Percentiles rank a stretch among this genome's conserved stretches.
These are phyloP conservation scores for Dastarcus helophoroides DNA, from an alignment of 2,888 invertebrate species.

Conservation along the genomic window DNA sequence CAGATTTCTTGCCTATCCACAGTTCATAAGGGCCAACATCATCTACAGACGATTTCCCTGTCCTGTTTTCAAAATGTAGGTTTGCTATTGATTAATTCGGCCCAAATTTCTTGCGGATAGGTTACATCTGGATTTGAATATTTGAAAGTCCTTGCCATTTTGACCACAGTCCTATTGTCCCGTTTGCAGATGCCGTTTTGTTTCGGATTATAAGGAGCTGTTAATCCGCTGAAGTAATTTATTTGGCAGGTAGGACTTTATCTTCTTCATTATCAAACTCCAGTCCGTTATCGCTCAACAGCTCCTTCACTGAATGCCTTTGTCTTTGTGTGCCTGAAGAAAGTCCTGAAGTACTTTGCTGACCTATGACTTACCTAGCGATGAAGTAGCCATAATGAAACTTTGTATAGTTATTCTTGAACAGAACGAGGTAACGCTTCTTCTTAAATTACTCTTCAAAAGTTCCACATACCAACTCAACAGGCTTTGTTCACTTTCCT, in stretches of 20 bases:
- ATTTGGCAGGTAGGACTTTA: conserved; percentile 14
- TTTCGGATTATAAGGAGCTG: too few relatives aligned
- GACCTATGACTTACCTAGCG: conserved; percentile 19
- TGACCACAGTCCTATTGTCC: conserved; percentile 17
- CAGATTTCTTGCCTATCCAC: too few relatives aligned
- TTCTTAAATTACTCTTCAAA: conserved; percentile 14
- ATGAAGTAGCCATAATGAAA: conserved; percentile 17
- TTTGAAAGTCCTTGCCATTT: conserved; percentile 22
- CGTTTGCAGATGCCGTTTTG: conserved; percentile 12
- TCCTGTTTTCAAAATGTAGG: conserved; percentile 16
- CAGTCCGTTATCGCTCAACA: conserved; percentile 23
- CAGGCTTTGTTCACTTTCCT: conserved; percentile 14
- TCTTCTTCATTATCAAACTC: conserved; percentile 23
- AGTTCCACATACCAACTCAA: conserved; percentile 21
- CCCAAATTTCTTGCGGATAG: conserved; percentile 19
- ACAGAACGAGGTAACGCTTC: conserved; percentile 13
- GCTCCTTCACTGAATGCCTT: conserved; percentile 21
- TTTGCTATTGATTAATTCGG: conserved; percentile 17
- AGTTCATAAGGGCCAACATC: too few relatives aligned
- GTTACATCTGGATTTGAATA: conserved; percentile 19
- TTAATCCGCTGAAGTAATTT: too few relatives aligned
- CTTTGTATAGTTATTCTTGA: conserved; percentile 17
- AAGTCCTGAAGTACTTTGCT: conserved; percentile 16
- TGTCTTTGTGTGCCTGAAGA: conserved; percentile 15
- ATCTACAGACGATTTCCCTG: conserved; percentile 17